These are phyloP conservation scores for Myiagra hebetior DNA, from an alignment of 2,113 vertebrate species.

Conservation along the genomic window DNA sequence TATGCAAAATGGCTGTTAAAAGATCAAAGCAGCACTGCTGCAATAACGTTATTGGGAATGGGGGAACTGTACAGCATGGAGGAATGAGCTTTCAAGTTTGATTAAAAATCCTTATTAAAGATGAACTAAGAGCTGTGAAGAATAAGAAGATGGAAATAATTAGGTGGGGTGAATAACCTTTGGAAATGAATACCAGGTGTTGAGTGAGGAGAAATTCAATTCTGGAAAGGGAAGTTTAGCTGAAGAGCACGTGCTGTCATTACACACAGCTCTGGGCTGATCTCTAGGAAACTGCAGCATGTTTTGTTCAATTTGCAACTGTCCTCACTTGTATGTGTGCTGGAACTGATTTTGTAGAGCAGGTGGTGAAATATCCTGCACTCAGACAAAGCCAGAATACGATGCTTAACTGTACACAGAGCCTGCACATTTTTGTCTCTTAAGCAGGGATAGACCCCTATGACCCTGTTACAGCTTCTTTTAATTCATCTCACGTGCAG, in stretches of 20 bases:
- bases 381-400: background rate
- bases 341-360: conserved; percentile 11
- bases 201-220: conserved; percentile 13
- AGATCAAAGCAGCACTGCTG: conserved; percentile 64
- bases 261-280: conserved; percentile 2
- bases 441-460: background rate
- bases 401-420: background rate
- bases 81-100: conserved; percentile 57
- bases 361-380: background rate
- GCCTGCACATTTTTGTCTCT: background rate
- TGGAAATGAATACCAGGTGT: background rate
- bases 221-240: conserved; percentile 14
- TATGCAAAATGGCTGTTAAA: conserved; percentile 67
- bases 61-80: conserved; percentile 10
- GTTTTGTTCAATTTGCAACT: background rate
- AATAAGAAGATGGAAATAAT: conserved; percentile 53
- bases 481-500: background rate
- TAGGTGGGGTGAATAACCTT: conserved; percentile 36
- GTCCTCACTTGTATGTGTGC: background rate
- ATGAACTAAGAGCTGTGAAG: conserved; percentile 36
- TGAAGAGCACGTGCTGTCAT: background rate
- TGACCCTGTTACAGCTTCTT: background rate
- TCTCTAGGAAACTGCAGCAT: background rate
- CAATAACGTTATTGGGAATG: conserved; percentile 21
- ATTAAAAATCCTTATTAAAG: conserved; percentile 63